phyloP scores from a whole-genome alignment of 2,888 invertebrate species.

The Lottia gigantea region DNA sequence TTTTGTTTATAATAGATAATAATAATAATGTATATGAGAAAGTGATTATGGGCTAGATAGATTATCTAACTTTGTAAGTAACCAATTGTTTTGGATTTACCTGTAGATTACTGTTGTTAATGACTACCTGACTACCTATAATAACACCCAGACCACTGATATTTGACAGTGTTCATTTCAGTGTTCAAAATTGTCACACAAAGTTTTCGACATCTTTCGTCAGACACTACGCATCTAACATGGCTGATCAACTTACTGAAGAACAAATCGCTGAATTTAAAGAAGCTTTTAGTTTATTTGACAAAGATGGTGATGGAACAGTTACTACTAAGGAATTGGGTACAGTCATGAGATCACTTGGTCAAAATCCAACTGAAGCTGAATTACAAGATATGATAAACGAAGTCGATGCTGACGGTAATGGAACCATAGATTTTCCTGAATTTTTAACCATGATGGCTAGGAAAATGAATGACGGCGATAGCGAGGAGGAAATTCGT shows the following conservation, averaged over 20 bases:
- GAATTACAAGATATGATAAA: constrained; percentile 99
- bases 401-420: constrained; percentile 72
- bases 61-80: too few species aligned
- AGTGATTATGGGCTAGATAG: too few species aligned
- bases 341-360: constrained; percentile 98
- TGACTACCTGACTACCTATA: too few species aligned
- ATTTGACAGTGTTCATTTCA: too few species aligned
- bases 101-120: too few species aligned
- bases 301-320: constrained; percentile 99
- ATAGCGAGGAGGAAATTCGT: constrained; percentile 97
- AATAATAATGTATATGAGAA: too few species aligned
- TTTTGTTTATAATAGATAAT: too few species aligned
- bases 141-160: too few species aligned
- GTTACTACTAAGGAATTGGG: constrained; percentile 99
- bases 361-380: constrained; percentile 99
- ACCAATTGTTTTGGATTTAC: too few species aligned
- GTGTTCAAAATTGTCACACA: too few species aligned
- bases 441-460: constrained; percentile 64
- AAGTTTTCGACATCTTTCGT: too few species aligned
- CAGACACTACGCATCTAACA: background rate
- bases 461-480: constrained; percentile 97
- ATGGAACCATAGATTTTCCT: constrained; percentile 17
- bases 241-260: constrained; percentile 15
- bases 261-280: constrained; percentile 82
- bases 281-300: constrained; percentile 99